Evolutionary conservation across 2,888 invertebrate species (phyloP), one percentile per base, ranked within the genome.

Genomic region (Ephialtes manifestator): DNA sequence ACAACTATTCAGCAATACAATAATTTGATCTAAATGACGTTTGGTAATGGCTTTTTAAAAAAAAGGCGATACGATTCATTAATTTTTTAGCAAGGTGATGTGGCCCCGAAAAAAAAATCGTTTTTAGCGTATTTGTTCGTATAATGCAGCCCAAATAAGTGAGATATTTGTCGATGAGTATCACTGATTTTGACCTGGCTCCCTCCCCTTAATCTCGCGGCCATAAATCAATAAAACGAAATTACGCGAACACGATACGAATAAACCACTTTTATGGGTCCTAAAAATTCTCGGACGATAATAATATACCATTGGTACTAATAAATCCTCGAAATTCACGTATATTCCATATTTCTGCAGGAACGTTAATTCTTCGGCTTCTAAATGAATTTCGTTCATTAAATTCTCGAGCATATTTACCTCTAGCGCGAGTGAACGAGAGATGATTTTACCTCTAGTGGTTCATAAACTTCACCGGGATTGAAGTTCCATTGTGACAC

Each of bases 391-490:
- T 43, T 43, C n/a, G 60, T 79, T 79, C 71, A 71, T 79, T 72
- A 65, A 71, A 72, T 65, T 4, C 39, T 35, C 75, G 65, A 51
- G 65, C 35, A 51, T 48, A 63, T 72, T 72, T 79, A 43, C 60
- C 53, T n/a, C 70, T 13, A 31, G 3, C 60, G 20, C 15, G 58
- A 46, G 20, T 31, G 70, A 53, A 46, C 43, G 60, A 70, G 70
- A 60, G 24, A 28, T 46, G 35, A 20, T n/a, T 58, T 15, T 39
- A 8, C 43, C 35, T 63, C n/a, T 10, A n/a, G 68, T 46, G 68
- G 68, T 78, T 78, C 68, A 51, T 79, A 71, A 79, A 79, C 48
- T 71, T 71, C n/a, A 24, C 39, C n/a, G 63, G 63, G 71, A 71
- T 79, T 77, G 46, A 67, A 68, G 63, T 71, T 71, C 48, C 58